Percentiles rank a stretch among this genome's conserved stretches.
Evolutionary conservation across 2,888 invertebrate genomes (phyloP).

Genomic region (Tetheella fluctuosa): DNA sequence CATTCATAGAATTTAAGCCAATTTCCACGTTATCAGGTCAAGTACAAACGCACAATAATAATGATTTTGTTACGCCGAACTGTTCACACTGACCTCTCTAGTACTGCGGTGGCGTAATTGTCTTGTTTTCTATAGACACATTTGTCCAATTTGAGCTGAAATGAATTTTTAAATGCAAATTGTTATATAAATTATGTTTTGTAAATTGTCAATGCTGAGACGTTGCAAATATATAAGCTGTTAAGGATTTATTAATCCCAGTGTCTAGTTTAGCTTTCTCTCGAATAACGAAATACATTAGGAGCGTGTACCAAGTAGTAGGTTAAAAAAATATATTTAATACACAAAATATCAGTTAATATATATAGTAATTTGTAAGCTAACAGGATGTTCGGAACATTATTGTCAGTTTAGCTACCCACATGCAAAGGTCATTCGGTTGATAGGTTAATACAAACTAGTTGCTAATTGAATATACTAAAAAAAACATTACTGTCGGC

Average conservation of each 20-base stretch:
- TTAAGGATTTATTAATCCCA: no score
- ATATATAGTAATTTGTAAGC: no score
- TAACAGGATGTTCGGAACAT: neutral
- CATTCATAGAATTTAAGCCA: constrained; percentile 5
- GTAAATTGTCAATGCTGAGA: no score
- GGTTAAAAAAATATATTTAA: no score
- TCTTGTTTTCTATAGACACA: constrained; percentile 19
- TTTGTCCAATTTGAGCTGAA: no score
- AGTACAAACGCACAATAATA: constrained; percentile 9
- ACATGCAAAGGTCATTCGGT: constrained; percentile 4
- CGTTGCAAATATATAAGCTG: no score
- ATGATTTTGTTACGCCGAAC: constrained; percentile 26
- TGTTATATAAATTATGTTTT: no score
- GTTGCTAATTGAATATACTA: neutral
- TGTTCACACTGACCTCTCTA: constrained; percentile 22
- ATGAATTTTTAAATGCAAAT: no score
- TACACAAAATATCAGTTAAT: no score
- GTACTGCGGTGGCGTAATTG: constrained; percentile 15
- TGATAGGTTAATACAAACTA: neutral
- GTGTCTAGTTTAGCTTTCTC: no score
- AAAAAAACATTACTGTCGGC: neutral
- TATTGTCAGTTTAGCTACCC: neutral
- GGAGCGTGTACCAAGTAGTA: no score
- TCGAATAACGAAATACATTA: no score
- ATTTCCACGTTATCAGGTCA: constrained; percentile 11